phyloP scores from a whole-genome alignment of 2,113 vertebrate genomes.

The Macrotus californicus region DNA sequence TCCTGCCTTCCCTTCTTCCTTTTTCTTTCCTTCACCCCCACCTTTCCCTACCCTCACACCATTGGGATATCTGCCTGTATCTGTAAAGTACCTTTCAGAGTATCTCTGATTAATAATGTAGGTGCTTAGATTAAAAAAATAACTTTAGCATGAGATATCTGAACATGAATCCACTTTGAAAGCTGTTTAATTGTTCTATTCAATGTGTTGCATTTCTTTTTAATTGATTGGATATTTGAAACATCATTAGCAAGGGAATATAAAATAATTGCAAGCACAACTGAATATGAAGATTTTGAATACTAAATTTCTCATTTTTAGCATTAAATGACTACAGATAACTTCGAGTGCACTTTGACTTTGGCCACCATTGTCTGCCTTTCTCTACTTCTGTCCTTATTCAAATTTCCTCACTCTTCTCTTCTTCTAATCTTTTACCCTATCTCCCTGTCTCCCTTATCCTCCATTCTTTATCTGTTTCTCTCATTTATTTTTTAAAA shows the following conservation, averaged over 20 bases:
- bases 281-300: slow-evolving; percentile 3
- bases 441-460: background rate
- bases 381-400: background rate
- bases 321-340: background rate
- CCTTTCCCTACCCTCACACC: background rate
- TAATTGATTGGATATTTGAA: background rate
- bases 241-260: background rate
- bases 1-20: background rate
- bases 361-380: background rate
- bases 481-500: background rate
- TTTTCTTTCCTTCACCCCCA: too few relatives aligned
- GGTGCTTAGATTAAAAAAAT: background rate
- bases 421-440: background rate
- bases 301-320: background rate
- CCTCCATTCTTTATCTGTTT: background rate
- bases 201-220: slow-evolving; percentile 1
- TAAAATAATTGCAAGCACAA: slow-evolving; percentile 4
- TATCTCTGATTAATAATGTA: background rate
- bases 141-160: background rate
- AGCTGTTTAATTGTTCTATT: background rate
- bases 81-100: slow-evolving; percentile 15
- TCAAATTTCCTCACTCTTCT: background rate
- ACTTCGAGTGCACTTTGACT: background rate
- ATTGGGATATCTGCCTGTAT: background rate
- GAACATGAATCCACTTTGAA: slow-evolving; percentile 26